Percentiles rank a stretch among this genome's conserved stretches.
phyloP scores from a whole-genome alignment of 2,888 invertebrate species.

The Spodoptera exigua region DNA sequence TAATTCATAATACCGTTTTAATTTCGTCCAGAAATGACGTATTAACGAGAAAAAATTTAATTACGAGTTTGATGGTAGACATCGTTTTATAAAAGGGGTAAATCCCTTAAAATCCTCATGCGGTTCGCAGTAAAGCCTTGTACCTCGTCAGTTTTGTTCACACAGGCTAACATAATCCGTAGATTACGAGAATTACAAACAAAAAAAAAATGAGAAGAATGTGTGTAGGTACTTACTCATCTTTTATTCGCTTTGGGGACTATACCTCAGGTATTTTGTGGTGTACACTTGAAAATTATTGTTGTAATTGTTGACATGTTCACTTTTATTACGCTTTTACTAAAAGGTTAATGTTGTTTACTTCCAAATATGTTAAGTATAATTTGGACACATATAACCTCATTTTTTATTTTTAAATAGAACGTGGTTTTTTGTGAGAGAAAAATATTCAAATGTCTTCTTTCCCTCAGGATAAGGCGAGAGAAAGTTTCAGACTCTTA shows the following conservation, averaged over 20 bases:
- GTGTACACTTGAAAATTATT: slow-evolving; percentile 26
- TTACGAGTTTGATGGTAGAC: slow-evolving; percentile 55
- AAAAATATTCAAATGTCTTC: too few species aligned
- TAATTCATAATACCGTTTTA: slow-evolving; percentile 36
- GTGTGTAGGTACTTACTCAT: slow-evolving; percentile 50
- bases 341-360: slow-evolving; percentile 1
- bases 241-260: slow-evolving; percentile 47
- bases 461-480: too few species aligned
- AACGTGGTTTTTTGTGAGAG: too few species aligned
- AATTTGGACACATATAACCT: background rate
- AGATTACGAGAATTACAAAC: slow-evolving; percentile 72
- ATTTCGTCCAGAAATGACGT: slow-evolving; percentile 44
- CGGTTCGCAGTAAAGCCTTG: slow-evolving; percentile 77
- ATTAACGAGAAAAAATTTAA: slow-evolving; percentile 58
- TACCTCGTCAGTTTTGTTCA: slow-evolving; percentile 73
- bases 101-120: slow-evolving; percentile 78
- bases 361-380: background rate
- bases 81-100: slow-evolving; percentile 68
- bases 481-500: too few species aligned
- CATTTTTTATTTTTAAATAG: background rate
- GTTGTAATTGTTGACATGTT: slow-evolving; percentile 11
- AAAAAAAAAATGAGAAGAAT: slow-evolving; percentile 67
- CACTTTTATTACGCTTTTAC: slow-evolving; percentile 3
- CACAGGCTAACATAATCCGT: slow-evolving; percentile 73
- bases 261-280: slow-evolving; percentile 24